phyloP scores from a whole-genome alignment of 1,140 invertebrate species.

The Micrasema minimum region DNA sequence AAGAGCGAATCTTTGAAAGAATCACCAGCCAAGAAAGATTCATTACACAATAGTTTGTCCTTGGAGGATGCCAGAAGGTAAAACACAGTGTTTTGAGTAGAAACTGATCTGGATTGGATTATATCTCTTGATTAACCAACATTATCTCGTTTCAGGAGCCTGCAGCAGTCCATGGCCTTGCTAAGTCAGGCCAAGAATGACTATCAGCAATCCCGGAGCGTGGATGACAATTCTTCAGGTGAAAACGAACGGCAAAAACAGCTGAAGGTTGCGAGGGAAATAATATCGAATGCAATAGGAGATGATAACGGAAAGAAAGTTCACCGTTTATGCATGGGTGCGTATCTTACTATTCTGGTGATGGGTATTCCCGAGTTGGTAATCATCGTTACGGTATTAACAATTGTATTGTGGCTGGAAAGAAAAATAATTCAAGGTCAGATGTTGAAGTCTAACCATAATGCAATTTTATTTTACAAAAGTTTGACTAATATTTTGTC shows the following conservation, averaged over 20 bases:
- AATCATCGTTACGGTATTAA: too few relatives aligned
- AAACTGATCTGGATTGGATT: too few relatives aligned
- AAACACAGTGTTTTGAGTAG: too few relatives aligned
- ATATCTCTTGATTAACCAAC: neutral
- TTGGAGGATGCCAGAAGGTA: slow-evolving; percentile 52
- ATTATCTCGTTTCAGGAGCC: slow-evolving; percentile 53
- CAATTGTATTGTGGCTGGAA: too few relatives aligned
- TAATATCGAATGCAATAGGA: slow-evolving; percentile 69
- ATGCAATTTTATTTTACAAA: too few relatives aligned
- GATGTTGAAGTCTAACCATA: too few relatives aligned
- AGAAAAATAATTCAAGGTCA: too few relatives aligned
- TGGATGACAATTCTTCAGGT: slow-evolving; percentile 56
- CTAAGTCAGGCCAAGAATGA: slow-evolving; percentile 61
- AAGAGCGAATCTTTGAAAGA: slow-evolving; percentile 52
- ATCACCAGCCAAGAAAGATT: slow-evolving; percentile 42
- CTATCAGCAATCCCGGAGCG: slow-evolving; percentile 55
- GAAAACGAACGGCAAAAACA: slow-evolving; percentile 64
- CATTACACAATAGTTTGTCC: slow-evolving; percentile 45
- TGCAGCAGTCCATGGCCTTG: slow-evolving; percentile 64
- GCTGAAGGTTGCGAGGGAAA: slow-evolving; percentile 68
- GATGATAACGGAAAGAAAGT: slow-evolving; percentile 57
- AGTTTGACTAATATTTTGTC: too few relatives aligned
- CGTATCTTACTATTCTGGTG: slow-evolving; percentile 16
- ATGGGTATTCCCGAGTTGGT: neutral
- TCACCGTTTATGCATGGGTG: slow-evolving; percentile 51